phyloP scores from a whole-genome alignment of 2,888 invertebrate genomes.

The Amorpha juglandis region DNA sequence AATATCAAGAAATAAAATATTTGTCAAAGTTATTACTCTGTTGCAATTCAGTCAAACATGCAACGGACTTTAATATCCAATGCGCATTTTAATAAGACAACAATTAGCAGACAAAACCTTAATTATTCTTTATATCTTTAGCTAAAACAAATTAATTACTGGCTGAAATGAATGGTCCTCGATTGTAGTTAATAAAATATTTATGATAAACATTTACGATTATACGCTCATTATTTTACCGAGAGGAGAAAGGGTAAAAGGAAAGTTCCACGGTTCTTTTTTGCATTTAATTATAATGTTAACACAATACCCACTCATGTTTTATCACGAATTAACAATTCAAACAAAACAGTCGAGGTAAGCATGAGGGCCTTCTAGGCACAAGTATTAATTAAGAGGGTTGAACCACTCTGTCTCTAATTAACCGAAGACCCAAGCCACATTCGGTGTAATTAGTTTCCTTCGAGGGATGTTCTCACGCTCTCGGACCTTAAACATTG shows the following conservation, averaged over 20 bases:
- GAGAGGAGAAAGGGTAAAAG: conserved; percentile 37
- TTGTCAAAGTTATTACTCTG: background rate
- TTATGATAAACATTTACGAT: conserved; percentile 29
- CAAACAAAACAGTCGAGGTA: conserved; percentile 77
- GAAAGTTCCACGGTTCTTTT: conserved; percentile 43
- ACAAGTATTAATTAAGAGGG: conserved; percentile 84
- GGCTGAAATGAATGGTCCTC: conserved; percentile 5
- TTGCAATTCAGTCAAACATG: background rate
- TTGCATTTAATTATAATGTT: conserved; percentile 61
- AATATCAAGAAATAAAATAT: background rate
- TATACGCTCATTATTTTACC: conserved; percentile 33
- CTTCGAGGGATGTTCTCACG: conserved; percentile 79
- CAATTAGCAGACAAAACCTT: conserved; percentile 11
- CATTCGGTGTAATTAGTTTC: conserved; percentile 81
- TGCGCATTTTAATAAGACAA: conserved; percentile 8
- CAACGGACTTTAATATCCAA: background rate
- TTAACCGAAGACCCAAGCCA: conserved; percentile 82
- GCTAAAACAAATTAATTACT: conserved; percentile 22
- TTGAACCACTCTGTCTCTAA: conserved; percentile 80
- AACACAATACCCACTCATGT: conserved; percentile 66
- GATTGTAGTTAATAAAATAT: conserved; percentile 22
- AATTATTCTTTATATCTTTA: background rate
- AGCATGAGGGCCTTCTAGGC: conserved; percentile 72
- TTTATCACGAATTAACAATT: conserved; percentile 77
- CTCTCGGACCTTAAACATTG: conserved; percentile 65